Conservation (phyloP, 2,888 invertebrate species). For the Eupithecia dodoneata region DNA sequence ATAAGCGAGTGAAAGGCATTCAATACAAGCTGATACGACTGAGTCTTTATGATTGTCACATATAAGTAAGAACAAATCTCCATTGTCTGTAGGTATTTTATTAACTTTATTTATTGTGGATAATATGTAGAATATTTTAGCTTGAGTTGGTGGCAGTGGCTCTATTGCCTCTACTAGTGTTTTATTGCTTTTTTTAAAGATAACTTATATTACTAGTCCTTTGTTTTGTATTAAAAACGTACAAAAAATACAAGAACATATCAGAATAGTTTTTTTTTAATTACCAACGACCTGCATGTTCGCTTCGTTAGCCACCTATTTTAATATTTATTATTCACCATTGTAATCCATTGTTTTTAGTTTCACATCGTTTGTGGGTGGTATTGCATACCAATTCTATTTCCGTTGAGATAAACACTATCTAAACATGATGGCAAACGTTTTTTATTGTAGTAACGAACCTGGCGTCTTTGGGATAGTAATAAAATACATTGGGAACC, state of each 20-base stretch:
- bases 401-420: constrained; percentile 24
- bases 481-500: background rate
- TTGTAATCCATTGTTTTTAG: constrained; percentile 22
- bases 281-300: constrained; percentile 29
- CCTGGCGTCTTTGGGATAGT: background rate
- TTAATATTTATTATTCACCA: constrained; percentile 18
- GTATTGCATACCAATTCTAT: constrained; percentile 24
- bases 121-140: background rate
- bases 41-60: background rate
- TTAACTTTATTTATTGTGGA: background rate
- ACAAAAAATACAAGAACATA: background rate
- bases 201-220: background rate
- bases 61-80: constrained; percentile 4
- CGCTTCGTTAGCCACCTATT: constrained; percentile 28
- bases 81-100: background rate
- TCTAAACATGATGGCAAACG: constrained; percentile 17
- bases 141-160: background rate
- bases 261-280: constrained; percentile 13
- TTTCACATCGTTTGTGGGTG: constrained; percentile 24
- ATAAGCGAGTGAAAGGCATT: constrained; percentile 25
- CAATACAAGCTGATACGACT: constrained; percentile 9
- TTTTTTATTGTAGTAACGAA: constrained; percentile 12
- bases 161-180: background rate
- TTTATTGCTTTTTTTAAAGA: background rate
- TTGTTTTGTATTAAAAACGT: background rate